Conservation (phyloP, 2,888 invertebrate genomes). For the Chrysolina oricalcia region DNA sequence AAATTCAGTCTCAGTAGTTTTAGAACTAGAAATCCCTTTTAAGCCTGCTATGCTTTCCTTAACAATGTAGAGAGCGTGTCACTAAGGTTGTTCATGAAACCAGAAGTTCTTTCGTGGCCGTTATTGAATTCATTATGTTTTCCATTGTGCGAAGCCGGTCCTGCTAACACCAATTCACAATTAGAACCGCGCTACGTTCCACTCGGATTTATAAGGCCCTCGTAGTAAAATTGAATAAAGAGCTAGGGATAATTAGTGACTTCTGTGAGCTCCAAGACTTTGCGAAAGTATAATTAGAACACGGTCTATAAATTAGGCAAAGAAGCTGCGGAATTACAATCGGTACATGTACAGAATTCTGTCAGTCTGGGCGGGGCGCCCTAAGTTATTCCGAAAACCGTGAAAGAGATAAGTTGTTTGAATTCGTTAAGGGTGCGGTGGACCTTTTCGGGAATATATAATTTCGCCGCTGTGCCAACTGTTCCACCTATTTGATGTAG, state of each 20-base stretch:
- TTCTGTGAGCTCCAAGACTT: conserved; percentile 61
- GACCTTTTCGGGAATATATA: conserved; percentile 54
- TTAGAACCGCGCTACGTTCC: conserved; percentile 14
- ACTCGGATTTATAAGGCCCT: conserved; percentile 58
- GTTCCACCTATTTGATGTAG: conserved; percentile 43
- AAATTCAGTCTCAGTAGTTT: too few species aligned
- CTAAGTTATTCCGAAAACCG: conserved; percentile 44
- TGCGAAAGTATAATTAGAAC: conserved; percentile 66
- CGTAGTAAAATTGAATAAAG: conserved; percentile 65
- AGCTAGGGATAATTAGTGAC: conserved; percentile 66
- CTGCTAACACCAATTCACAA: conserved; percentile 7
- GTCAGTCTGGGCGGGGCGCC: conserved; percentile 58
- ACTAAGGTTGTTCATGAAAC: too few species aligned
- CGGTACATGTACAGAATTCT: conserved; percentile 64
- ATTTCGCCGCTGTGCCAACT: conserved; percentile 50
- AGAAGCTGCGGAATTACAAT: conserved; percentile 64
- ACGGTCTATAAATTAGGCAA: conserved; percentile 66
- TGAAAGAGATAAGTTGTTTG: conserved; percentile 32
- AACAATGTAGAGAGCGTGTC: too few species aligned
- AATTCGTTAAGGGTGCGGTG: conserved; percentile 57
- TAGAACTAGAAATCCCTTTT: too few species aligned
- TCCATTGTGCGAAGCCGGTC: neutral
- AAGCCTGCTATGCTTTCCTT: too few species aligned
- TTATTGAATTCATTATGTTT: neutral
- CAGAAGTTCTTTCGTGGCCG: too few species aligned